Evolutionary conservation across 1,140 invertebrate genomes (phyloP), one percentile per base, ranked within the genome.

Genomic region (Helicoverpa armigera): DNA sequence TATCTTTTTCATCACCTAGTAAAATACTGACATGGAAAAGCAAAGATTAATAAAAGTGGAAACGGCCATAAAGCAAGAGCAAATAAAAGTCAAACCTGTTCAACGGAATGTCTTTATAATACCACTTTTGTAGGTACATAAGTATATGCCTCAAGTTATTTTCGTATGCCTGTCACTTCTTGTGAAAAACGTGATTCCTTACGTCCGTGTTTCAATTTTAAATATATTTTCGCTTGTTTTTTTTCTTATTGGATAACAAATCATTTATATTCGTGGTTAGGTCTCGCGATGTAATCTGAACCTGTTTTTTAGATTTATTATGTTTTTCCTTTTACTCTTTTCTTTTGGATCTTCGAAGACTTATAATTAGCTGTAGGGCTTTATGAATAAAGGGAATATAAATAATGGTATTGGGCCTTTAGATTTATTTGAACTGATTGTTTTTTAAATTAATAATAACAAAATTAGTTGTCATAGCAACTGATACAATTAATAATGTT

Each of bases 1-100:
- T 23, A 23, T 1, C 0, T n/a, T n/a, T n/a, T 23, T 23, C 23
- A 23, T 23, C 23, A 23, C 23, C 23, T 2, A 23, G 23, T 23
- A 23, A 23, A 11, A 76, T 43, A 61, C 31, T 50, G 31, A 60
- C 54, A 48, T 12, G 31, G 56, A 74, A 60, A 58, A 60, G 31
- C 31, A 35, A 43, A 74, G 43, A 50, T 13, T 48, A 18, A 69
- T 69, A 69, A 43, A 43, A 69, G 23, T 69, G 61, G 61, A 65
- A 10, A 35, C 3, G 65, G 16, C 16, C 2, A 16, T 50, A 67
- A 67, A 69, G 43, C 16, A 16, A 69, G 48, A 53, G 48, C 61
- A 75, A 81, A 76, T 67, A 80, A 76, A 65, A 23, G 18, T 72
- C 50, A 74, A 79, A 79, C 76, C 72, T 31, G 69, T 79, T 82